Evolutionary conservation across 2,888 invertebrate species (phyloP), one percentile per base, ranked within the genome.

Genomic region (Phalangium opilio): DNA sequence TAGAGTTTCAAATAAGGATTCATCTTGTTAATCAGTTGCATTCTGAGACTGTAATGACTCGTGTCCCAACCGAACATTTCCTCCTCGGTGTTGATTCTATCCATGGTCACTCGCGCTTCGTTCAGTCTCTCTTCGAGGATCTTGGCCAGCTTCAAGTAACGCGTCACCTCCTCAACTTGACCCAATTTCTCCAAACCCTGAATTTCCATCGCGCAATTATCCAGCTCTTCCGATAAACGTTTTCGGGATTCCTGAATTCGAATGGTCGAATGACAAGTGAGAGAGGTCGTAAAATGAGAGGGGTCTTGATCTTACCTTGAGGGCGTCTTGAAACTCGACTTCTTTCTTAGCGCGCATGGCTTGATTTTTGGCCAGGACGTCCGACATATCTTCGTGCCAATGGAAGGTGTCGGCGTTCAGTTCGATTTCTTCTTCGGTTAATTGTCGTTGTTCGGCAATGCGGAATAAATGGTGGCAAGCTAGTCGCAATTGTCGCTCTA

Each of bases 1-100:
- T 83, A 95, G 1, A 95, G 71, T 61, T 78, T 80, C 63, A 87
- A 83, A 62, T 76, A 95, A 0, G 93, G 91, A 20, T 76, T 74
- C 38, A 95, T 69, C 62, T 75, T 81, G 59, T 89, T 89, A 52
- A 81, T 64, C 43, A 73, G 64, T 59, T 70, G 63, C 65, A 86
- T 84, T 51, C 91, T 73, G 52, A 83, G 72, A 0, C 90, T 87
- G 70, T 93, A 95, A 57, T 83, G 80, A 0, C 91, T 86, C 8
- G 79, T 64, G 61, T 89, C 83, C 78, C 83, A 90, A 11, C 81
- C 84, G 62, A 82, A 93, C 15, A 89, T 75, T 27, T 75, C 70
- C 64, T 95, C 95, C 64, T 95, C 93, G 62, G 80, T 81, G 64
- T 95, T 95, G 60, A 95, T 89, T 50, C 77, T 75, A 60, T 89